Conservation (phyloP, 2,113 vertebrate species). For the Larimichthys crocea region DNA sequence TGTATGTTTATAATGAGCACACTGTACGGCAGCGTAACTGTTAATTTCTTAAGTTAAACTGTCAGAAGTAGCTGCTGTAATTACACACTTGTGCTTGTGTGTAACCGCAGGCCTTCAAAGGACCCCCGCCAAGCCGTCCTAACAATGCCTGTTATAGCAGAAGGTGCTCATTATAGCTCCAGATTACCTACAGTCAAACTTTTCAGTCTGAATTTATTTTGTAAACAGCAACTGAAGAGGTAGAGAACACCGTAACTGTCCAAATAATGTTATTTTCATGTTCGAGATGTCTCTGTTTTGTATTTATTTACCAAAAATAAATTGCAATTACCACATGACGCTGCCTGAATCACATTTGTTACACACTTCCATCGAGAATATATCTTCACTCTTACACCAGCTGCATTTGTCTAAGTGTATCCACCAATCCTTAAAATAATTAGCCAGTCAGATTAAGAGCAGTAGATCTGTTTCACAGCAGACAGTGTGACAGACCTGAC, state of each 20-base stretch:
- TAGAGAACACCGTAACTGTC: conserved; percentile 49
- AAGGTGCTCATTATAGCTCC: conserved; percentile 69
- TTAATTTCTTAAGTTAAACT: conserved; percentile 74
- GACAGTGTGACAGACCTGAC: neutral
- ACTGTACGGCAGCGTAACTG: conserved; percentile 73
- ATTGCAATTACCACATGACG: conserved; percentile 56
- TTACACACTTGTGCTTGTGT: conserved; percentile 65
- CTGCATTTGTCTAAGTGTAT: neutral
- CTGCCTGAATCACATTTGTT: neutral
- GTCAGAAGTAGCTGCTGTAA: conserved; percentile 72
- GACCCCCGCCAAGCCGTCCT: conserved; percentile 64
- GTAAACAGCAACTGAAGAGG: conserved; percentile 58
- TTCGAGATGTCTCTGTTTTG: conserved; percentile 76
- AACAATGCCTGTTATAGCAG: conserved; percentile 66
- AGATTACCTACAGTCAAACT: conserved; percentile 54
- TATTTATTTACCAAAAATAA: conserved; percentile 82
- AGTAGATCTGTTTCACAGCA: too few species aligned
- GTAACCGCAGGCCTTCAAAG: conserved; percentile 63
- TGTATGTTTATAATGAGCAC: conserved; percentile 68
- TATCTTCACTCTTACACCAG: too few species aligned
- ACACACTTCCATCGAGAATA: neutral
- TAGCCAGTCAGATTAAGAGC: neutral
- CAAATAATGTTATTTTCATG: conserved; percentile 74
- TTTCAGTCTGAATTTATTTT: conserved; percentile 51
- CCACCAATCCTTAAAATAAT: neutral